These are phyloP conservation scores for Forbesichthys agassizii DNA, from an alignment of 2,113 vertebrate genomes.

Conservation along the genomic window DNA sequence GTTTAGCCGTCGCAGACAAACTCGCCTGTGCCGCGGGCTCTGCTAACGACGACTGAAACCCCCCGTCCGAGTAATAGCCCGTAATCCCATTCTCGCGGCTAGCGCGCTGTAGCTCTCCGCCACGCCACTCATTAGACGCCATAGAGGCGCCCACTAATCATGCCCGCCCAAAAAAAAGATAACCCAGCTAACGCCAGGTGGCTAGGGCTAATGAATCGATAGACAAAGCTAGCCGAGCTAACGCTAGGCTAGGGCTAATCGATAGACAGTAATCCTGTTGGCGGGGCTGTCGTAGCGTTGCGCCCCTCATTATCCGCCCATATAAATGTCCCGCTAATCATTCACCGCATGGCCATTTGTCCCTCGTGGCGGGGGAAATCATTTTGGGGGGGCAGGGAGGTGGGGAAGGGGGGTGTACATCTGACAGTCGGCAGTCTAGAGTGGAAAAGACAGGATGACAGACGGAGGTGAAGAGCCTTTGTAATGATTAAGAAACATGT, in stretches of 20 bases:
- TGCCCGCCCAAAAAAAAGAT: constrained; percentile 36
- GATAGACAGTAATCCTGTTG: constrained; percentile 72
- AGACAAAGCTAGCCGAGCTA: constrained; percentile 55
- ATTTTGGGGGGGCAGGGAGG: constrained; percentile 25
- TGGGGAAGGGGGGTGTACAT: constrained; percentile 23
- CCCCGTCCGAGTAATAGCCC: constrained; percentile 73
- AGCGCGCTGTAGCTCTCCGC: constrained; percentile 51
- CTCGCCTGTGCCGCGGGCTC: constrained; percentile 46
- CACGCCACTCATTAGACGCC: constrained; percentile 69
- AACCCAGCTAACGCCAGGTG: constrained; percentile 59
- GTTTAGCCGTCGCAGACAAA: constrained; percentile 28
- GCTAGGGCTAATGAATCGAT: constrained; percentile 70
- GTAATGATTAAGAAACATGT: constrained; percentile 63
- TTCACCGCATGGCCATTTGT: constrained; percentile 69
- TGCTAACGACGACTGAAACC: constrained; percentile 53
- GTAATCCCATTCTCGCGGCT: constrained; percentile 71
- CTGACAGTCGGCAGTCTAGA: constrained; percentile 43
- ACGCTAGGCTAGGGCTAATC: constrained; percentile 71
- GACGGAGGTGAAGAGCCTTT: constrained; percentile 35
- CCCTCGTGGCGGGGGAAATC: constrained; percentile 52
- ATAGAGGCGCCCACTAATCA: constrained; percentile 73
- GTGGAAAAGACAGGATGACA: constrained; percentile 50
- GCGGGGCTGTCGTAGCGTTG: constrained; percentile 49
- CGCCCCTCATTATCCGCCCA: constrained; percentile 69
- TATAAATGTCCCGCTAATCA: constrained; percentile 72